A percentile compares a stretch with the other conserved stretches of the same genome.
Evolutionary conservation across 2,113 vertebrate species (phyloP).

Genomic region (Cairina moschata): DNA sequence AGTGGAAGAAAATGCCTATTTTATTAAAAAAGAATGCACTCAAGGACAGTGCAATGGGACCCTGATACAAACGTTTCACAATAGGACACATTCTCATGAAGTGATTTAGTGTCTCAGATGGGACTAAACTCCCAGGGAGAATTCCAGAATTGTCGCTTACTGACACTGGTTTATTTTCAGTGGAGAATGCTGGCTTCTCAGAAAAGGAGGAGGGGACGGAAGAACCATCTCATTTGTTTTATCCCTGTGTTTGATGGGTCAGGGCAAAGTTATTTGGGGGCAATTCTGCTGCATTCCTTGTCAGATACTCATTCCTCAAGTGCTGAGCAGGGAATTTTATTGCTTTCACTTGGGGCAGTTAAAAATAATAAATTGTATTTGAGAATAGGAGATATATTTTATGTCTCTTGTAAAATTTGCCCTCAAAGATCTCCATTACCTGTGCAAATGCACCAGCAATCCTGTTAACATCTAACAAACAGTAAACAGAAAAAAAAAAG

Average conservation of each 20-base stretch:
- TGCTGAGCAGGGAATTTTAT: background rate
- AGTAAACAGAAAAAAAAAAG: background rate
- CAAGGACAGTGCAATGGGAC: background rate
- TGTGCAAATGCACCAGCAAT: slow-evolving; percentile 37
- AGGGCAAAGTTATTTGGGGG: slow-evolving; percentile 43
- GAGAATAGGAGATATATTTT: slow-evolving; percentile 28
- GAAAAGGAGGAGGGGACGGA: background rate
- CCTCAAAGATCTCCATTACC: slow-evolving; percentile 40
- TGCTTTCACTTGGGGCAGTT: background rate
- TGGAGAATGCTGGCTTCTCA: slow-evolving; percentile 69
- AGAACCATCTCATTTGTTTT: slow-evolving; percentile 51
- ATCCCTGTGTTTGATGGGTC: slow-evolving; percentile 31
- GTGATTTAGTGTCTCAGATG: slow-evolving; percentile 31
- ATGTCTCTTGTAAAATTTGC: slow-evolving; percentile 37
- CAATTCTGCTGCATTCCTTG: slow-evolving; percentile 38
- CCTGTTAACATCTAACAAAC: slow-evolving; percentile 50
- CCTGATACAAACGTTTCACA: slow-evolving; percentile 8
- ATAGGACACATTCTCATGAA: background rate
- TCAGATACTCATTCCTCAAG: slow-evolving; percentile 28
- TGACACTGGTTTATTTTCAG: slow-evolving; percentile 55
- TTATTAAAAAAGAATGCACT: slow-evolving; percentile 32
- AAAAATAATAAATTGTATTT: slow-evolving; percentile 16
- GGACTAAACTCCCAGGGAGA: slow-evolving; percentile 45
- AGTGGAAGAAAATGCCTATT: slow-evolving; percentile 31
- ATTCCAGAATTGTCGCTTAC: slow-evolving; percentile 60